phyloP scores from a whole-genome alignment of 2,888 invertebrate species.

The Parnassius glacialis region DNA sequence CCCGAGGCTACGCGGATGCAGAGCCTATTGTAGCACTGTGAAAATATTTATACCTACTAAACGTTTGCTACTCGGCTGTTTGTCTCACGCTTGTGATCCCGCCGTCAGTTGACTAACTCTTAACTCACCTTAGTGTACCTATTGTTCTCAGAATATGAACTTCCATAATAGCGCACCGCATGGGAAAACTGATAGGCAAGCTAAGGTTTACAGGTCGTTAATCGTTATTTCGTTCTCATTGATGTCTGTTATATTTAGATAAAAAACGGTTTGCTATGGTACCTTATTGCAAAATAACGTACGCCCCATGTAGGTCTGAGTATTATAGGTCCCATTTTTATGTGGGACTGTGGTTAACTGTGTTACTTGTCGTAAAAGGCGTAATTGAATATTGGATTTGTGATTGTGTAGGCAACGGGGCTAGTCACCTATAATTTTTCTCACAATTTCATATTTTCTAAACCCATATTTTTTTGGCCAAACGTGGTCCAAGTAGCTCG shows the following conservation, averaged over 20 bases:
- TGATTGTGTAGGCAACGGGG: no score
- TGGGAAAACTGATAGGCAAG: conserved; percentile 16
- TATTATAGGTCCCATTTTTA: no score
- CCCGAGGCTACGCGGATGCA: conserved; percentile 49
- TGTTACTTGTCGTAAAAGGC: no score
- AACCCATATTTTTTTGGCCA: no score
- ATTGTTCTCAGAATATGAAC: conserved; percentile 37
- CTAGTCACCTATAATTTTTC: no score
- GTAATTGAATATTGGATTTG: no score
- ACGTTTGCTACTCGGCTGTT: conserved; percentile 37
- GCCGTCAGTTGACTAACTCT: conserved; percentile 50
- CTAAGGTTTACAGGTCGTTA: conserved; percentile 6
- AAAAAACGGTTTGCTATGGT: conserved; percentile 1
- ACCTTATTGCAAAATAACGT: background rate
- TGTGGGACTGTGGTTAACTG: no score
- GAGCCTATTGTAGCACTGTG: conserved; percentile 36
- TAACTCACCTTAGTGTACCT: conserved; percentile 35
- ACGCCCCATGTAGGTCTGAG: background rate
- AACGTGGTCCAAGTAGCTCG: no score
- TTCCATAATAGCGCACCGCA: conserved; percentile 19
- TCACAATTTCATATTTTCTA: no score
- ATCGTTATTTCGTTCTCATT: conserved; percentile 14
- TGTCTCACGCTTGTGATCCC: conserved; percentile 53
- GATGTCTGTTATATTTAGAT: background rate
- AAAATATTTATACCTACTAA: conserved; percentile 33